Evolutionary conservation across 64 coral and sea anemone species (phyloP).

Genomic region (Montipora cactus): DNA sequence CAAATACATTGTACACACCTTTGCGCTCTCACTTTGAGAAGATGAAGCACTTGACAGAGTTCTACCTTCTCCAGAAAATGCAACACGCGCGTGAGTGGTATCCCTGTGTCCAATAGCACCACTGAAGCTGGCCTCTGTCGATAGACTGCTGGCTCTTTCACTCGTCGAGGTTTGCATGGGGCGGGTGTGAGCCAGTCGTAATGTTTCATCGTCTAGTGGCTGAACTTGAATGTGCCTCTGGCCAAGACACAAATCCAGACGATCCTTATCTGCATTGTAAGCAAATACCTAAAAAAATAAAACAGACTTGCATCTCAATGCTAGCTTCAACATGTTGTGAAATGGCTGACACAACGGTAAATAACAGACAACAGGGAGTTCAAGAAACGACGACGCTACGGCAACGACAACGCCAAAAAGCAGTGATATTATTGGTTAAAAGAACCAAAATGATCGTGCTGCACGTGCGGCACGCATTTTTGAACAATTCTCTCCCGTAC

Average conservation of each 20-base stretch:
- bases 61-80: conserved; percentile 91
- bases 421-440: too few relatives aligned
- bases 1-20: background rate
- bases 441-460: too few relatives aligned
- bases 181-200: conserved; percentile 41
- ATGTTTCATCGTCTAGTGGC: conserved; percentile 73
- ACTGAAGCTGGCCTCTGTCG: conserved; percentile 90
- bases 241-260: conserved; percentile 90
- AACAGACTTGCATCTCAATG: background rate
- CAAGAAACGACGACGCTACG: too few relatives aligned
- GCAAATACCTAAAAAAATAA: conserved; percentile 79
- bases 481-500: too few relatives aligned
- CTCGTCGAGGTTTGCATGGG: background rate
- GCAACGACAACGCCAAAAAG: too few relatives aligned
- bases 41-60: conserved; percentile 33
- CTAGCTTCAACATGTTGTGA: too few relatives aligned
- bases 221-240: conserved; percentile 84
- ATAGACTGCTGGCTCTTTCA: conserved; percentile 41
- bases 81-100: conserved; percentile 47
- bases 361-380: too few relatives aligned
- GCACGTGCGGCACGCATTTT: too few relatives aligned
- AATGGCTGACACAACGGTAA: too few relatives aligned
- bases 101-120: conserved; percentile 79
- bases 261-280: conserved; percentile 91
- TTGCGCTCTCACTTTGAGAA: background rate